phyloP scores from a whole-genome alignment of 2,113 vertebrate species.

The Manacus vitellinus region DNA sequence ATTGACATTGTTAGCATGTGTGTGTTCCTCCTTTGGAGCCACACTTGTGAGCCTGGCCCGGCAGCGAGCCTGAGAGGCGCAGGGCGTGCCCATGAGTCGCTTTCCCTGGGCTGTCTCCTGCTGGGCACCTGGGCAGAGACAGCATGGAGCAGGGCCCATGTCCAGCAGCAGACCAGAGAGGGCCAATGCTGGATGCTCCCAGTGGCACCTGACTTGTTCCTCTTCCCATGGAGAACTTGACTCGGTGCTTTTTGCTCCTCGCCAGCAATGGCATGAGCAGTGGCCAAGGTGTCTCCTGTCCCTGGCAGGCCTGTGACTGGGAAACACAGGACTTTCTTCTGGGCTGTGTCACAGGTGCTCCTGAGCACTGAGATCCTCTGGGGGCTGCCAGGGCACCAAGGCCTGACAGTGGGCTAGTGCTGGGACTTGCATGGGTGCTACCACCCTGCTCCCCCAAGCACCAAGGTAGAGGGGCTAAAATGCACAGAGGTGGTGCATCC shows the following conservation, averaged over 20 bases:
- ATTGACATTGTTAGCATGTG: accelerated
- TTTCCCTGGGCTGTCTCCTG: neutral
- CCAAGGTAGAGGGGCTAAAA: neutral
- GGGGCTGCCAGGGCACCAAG: neutral
- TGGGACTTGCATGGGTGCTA: neutral
- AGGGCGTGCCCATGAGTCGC: accelerated
- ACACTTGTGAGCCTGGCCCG: neutral
- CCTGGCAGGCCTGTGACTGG: neutral
- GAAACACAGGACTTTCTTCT: neutral
- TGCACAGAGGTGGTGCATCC: neutral
- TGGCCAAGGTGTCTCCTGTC: neutral
- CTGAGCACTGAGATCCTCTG: neutral
- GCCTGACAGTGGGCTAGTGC: neutral
- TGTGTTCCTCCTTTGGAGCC: neutral
- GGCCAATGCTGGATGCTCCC: neutral
- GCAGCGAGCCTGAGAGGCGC: accelerated
- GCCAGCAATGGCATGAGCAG: neutral
- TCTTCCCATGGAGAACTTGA: neutral
- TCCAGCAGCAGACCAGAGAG: neutral
- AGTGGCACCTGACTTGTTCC: neutral
- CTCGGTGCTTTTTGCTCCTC: neutral
- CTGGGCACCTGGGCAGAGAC: neutral
- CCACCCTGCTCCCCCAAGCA: neutral
- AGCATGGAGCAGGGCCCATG: neutral
- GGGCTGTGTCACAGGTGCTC: neutral